Evolutionary conservation across 2,797 vertebrate species (phyloP), one percentile per base, ranked within the genome.

Genomic region (Octomys mimax): DNA sequence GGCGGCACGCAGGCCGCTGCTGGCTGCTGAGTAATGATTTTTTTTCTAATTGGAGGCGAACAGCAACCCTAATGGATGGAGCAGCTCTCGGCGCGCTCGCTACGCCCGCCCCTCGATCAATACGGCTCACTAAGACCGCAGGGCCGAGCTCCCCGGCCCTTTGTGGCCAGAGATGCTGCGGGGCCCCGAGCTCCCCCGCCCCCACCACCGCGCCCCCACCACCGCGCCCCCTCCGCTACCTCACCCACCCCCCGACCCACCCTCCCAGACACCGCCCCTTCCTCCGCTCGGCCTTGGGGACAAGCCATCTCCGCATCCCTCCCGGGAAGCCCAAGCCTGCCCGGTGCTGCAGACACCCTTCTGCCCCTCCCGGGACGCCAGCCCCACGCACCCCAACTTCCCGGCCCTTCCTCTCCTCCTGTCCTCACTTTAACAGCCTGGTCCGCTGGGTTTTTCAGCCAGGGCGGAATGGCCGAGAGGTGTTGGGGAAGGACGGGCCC

Each of bases 21-120:
- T 98, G 98, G 98, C 98, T 98, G 98, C 98, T 99, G 98, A 98
- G 98, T 99, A 99, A 99, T 98, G 98, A 98, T 98, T 99, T 98
- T 98, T 98, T 99, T 98, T 98, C 98, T 99, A 99, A 99, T 99
- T 99, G 98, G 98, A 98, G 98, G 98, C 98, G 98, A 99, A 98
- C 98, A 97, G 98, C 98, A 91, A 98, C 98, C 98, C 98, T 99
- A 99, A 99, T 99, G 99, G 98, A 99, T 99, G 98, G 98, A 98
- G 98, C 98, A 96, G 97, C 97, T 98, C 98, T 98, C 97, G 96
- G 98, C 98, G 98, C 97, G 98, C 98, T 97, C 64, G 78, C 95
- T 98, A 97, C 98, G 97, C 98, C 98, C 98, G 98, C 98, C 98
- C 98, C 98, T 98, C 97, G 98, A 99, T 99, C 99, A 98, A 99